These are phyloP conservation scores for Centropus bengalensis DNA, from an alignment of 2,113 vertebrate genomes.

Conservation along the genomic window DNA sequence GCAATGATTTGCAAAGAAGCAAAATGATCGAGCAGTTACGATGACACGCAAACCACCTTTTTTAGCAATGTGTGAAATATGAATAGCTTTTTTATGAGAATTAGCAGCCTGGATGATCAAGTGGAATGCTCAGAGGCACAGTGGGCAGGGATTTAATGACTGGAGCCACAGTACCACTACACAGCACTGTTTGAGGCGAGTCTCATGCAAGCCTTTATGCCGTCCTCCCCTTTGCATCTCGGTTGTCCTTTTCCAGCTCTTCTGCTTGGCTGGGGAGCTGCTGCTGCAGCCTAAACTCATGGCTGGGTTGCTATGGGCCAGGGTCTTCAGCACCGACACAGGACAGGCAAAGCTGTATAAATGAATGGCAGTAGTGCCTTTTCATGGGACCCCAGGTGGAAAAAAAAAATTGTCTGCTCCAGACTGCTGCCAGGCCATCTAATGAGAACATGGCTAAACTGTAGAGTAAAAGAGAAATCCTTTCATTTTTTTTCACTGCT, in stretches of 20 bases:
- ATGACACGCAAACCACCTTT: not conserved
- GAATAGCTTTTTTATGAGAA: not conserved
- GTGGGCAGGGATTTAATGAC: not conserved
- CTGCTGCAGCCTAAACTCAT: not conserved
- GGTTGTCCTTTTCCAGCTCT: not conserved
- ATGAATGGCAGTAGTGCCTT: not conserved
- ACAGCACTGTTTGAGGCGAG: not conserved
- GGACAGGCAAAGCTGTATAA: accelerated
- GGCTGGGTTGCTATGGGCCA: not conserved
- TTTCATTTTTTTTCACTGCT: not conserved
- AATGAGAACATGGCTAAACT: not conserved
- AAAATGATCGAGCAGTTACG: not conserved
- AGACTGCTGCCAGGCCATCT: not conserved
- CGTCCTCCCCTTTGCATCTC: not conserved
- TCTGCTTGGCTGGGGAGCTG: not conserved
- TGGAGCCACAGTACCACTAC: not conserved
- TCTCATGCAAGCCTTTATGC: not conserved
- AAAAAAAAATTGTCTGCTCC: not conserved
- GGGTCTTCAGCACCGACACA: not conserved
- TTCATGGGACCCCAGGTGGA: not conserved
- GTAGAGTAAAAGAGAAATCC: not conserved
- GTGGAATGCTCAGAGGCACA: not conserved
- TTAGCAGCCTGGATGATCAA: not conserved
- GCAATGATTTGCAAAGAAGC: not conserved
- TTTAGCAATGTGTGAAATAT: not conserved